These are phyloP conservation scores for Plemyria rubiginata DNA, from an alignment of 2,888 invertebrate species.

Conservation along the genomic window DNA sequence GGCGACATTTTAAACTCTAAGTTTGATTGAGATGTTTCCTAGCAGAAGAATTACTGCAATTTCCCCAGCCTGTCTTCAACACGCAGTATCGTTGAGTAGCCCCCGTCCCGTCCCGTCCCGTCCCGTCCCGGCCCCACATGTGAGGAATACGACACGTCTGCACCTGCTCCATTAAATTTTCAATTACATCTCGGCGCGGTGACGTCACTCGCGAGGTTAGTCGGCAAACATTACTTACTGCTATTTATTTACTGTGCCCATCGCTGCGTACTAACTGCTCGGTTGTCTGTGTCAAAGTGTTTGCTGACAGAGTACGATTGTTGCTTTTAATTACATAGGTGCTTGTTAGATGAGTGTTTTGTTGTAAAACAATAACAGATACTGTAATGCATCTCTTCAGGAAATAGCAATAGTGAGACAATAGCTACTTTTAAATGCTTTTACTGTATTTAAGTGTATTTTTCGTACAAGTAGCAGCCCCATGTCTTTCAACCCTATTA, in stretches of 20 bases:
- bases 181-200: conserved; percentile 39
- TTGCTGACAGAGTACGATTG: conserved; percentile 21
- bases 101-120: conserved; percentile 10
- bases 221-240: conserved; percentile 38
- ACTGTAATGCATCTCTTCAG: background rate
- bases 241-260: conserved; percentile 40
- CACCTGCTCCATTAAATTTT: conserved; percentile 49
- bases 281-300: conserved; percentile 17
- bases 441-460: no score
- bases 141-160: conserved; percentile 28
- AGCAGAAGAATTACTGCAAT: no score
- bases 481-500: no score
- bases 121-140: background rate
- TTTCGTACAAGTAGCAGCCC: no score
- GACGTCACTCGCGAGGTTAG: conserved; percentile 38
- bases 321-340: conserved; percentile 28
- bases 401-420: background rate
- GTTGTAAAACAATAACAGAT: conserved; percentile 7
- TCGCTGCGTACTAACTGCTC: conserved; percentile 20
- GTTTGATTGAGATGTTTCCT: no score
- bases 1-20: no score
- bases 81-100: conserved; percentile 4
- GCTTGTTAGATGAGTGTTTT: conserved; percentile 4
- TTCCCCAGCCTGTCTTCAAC: background rate
- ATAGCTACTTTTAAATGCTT: no score